Conservation (phyloP, 1,140 invertebrate species). For the Cydia splendana region DNA sequence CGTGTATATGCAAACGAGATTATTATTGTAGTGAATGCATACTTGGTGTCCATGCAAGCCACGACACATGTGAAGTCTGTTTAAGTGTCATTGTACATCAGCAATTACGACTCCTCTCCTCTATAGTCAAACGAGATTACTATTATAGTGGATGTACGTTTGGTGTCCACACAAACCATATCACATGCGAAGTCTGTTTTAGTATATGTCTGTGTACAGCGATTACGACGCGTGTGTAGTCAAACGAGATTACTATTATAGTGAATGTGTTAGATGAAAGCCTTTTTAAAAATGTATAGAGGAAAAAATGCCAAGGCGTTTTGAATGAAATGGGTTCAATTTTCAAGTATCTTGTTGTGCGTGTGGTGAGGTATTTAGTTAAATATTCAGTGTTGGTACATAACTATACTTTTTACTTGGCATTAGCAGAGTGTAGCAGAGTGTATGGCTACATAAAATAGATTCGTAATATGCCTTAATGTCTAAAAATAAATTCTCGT, state of each 20-base stretch:
- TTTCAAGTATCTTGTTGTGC: background rate
- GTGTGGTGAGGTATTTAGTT: too few relatives aligned
- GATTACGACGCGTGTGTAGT: slow-evolving; percentile 10
- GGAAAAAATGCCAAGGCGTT: background rate
- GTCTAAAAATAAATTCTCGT: too few relatives aligned
- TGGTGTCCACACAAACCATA: background rate
- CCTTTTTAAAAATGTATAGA: slow-evolving; percentile 13
- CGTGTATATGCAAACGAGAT: too few relatives aligned
- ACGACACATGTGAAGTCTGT: background rate
- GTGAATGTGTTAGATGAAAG: background rate
- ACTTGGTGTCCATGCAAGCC: too few relatives aligned
- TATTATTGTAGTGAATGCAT: too few relatives aligned
- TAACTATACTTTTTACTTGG: too few relatives aligned
- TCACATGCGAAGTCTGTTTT: background rate
- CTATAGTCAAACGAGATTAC: background rate
- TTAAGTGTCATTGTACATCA: too few relatives aligned
- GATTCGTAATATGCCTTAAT: too few relatives aligned
- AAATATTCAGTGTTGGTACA: too few relatives aligned
- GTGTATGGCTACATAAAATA: too few relatives aligned
- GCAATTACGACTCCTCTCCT: too few relatives aligned
- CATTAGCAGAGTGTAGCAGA: too few relatives aligned
- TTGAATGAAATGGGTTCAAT: background rate
- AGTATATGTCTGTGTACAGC: background rate
- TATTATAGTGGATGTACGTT: background rate
- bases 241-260: slow-evolving; percentile 19